These are phyloP conservation scores for Oreochromis aureus DNA, from an alignment of 2,113 vertebrate species.

Conservation along the genomic window DNA sequence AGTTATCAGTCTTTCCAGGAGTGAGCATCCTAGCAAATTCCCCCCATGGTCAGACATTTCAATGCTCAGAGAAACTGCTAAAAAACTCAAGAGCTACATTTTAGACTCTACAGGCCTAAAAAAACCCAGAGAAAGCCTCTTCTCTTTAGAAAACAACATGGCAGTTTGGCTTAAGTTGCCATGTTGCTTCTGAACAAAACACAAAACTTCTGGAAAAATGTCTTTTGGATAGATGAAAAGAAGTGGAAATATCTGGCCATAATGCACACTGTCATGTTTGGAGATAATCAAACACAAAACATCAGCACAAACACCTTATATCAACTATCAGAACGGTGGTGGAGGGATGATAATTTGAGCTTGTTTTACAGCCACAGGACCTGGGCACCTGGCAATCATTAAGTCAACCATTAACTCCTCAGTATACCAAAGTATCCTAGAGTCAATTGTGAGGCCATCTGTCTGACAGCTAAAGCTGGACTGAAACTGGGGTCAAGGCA, in stretches of 20 bases:
- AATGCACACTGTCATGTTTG: neutral
- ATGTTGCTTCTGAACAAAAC: neutral
- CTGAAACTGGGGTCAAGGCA: neutral
- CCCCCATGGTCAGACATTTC: fast-evolving
- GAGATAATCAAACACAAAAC: neutral
- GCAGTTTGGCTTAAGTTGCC: neutral
- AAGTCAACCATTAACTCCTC: neutral
- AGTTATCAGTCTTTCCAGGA: neutral
- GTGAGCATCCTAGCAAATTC: neutral
- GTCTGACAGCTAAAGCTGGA: neutral
- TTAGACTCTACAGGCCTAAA: neutral
- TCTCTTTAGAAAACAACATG: neutral
- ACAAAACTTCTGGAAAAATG: neutral
- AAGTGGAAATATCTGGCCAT: neutral
- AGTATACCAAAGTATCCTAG: neutral
- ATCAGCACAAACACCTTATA: neutral
- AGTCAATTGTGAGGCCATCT: neutral
- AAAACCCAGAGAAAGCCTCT: neutral
- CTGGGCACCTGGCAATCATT: neutral
- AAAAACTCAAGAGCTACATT: neutral
- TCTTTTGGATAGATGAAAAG: neutral
- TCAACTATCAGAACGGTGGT: neutral
- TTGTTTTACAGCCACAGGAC: neutral
- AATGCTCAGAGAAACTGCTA: neutral
- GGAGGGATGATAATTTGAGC: neutral